phyloP scores from a whole-genome alignment of 2,888 invertebrate genomes.

The Deilephila elpenor region DNA sequence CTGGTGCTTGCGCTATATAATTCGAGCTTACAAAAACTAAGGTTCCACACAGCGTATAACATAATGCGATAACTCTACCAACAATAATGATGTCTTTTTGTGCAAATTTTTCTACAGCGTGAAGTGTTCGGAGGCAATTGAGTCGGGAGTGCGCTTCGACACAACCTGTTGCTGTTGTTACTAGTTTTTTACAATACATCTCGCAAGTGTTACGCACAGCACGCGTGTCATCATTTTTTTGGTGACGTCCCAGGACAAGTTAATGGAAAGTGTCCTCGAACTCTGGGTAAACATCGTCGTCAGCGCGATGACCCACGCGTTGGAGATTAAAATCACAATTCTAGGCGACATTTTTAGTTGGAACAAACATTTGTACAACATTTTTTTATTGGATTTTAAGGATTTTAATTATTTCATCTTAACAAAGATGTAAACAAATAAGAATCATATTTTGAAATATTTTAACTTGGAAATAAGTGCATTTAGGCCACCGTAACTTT shows the following conservation, averaged over 20 bases:
- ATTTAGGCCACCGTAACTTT: too few species aligned
- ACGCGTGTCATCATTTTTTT: constrained; percentile 17
- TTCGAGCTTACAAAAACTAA: too few species aligned
- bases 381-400: too few species aligned
- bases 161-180: constrained; percentile 2
- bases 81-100: constrained; percentile 4
- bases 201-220: constrained; percentile 9
- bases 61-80: not conserved
- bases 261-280: not conserved
- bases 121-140: constrained; percentile 8
- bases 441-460: too few species aligned
- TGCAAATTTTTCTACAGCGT: not conserved
- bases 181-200: constrained; percentile 20
- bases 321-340: too few species aligned
- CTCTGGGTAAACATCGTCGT: not conserved
- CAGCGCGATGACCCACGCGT: too few species aligned
- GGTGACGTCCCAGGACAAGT: not conserved
- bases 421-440: too few species aligned
- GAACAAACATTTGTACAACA: too few species aligned
- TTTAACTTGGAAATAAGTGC: too few species aligned
- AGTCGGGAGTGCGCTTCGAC: not conserved
- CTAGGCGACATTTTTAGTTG: too few species aligned
- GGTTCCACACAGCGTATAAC: not conserved
- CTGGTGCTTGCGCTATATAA: too few species aligned
- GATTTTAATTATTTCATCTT: too few species aligned